These are phyloP conservation scores for Cyclura pinguis DNA, from an alignment of 2,797 vertebrate species.

Conservation along the genomic window DNA sequence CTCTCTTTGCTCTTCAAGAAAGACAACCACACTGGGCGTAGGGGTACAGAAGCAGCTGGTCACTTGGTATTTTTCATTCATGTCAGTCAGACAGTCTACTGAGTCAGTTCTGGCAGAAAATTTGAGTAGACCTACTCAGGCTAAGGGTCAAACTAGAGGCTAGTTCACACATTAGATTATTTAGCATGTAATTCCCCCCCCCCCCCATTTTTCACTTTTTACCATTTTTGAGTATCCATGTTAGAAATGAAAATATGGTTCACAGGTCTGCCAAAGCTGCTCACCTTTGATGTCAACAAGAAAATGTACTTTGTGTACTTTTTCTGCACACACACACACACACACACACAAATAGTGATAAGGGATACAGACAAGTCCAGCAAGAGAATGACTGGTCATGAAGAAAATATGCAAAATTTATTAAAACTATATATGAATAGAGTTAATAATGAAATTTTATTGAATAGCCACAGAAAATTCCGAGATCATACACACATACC, in stretches of 20 bases:
- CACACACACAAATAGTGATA: not conserved
- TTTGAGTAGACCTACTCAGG: not conserved
- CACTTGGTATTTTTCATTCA: slow-evolving; percentile 16
- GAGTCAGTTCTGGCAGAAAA: slow-evolving; percentile 16
- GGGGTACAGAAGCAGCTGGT: slow-evolving; percentile 55
- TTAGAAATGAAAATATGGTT: not conserved
- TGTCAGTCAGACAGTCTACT: slow-evolving; percentile 6
- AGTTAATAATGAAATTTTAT: not conserved
- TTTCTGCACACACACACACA: not conserved
- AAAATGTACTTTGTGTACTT: not conserved
- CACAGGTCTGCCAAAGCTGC: no score
- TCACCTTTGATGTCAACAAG: not conserved
- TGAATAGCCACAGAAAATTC: not conserved
- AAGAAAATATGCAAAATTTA: not conserved
- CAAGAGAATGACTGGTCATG: not conserved
- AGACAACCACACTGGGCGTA: slow-evolving; percentile 2
- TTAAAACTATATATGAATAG: not conserved
- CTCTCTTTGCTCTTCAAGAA: slow-evolving; percentile 29
- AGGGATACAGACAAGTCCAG: not conserved
- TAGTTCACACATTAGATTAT: not conserved
- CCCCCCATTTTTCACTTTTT: no score
- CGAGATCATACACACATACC: not conserved
- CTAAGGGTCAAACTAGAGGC: not conserved
- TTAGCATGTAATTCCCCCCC: not conserved
- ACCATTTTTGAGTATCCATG: no score